Evolutionary conservation across 2,113 vertebrate species (phyloP).

Genomic region (Oncorhynchus nerka): DNA sequence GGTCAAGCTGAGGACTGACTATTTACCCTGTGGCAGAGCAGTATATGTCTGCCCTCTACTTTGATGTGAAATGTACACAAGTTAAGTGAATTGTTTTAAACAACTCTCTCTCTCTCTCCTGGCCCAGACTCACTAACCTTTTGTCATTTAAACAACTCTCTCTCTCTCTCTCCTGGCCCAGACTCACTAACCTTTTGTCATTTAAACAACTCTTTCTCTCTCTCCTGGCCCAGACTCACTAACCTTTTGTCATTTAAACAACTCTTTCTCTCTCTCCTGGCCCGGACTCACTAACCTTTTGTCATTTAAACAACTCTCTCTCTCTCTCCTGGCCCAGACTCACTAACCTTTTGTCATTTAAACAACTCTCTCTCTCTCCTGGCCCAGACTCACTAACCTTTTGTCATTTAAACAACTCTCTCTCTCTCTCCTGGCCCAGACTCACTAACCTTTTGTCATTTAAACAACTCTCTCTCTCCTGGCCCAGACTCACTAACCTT

Average conservation of each 20-base stretch:
- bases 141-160: conserved; percentile 9
- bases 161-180: neutral
- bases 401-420: conserved; percentile 9
- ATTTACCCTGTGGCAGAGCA: conserved; percentile 8
- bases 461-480: conserved; percentile 6
- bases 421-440: neutral
- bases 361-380: conserved; percentile 6
- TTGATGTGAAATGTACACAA: conserved; percentile 9
- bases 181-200: conserved; percentile 3
- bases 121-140: conserved; percentile 5
- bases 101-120: conserved; percentile 2
- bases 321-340: neutral
- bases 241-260: conserved; percentile 11
- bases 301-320: conserved; percentile 10
- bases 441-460: conserved; percentile 10
- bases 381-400: conserved; percentile 5
- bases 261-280: neutral
- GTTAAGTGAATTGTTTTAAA: conserved; percentile 28
- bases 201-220: conserved; percentile 12
- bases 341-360: conserved; percentile 10
- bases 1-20: neutral
- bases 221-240: neutral
- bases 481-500: conserved; percentile 5
- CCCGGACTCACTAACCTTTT: conserved; percentile 5
- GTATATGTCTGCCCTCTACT: conserved; percentile 2